Conservation (phyloP, 2,888 invertebrate genomes). For the Aphrophora alni region DNA sequence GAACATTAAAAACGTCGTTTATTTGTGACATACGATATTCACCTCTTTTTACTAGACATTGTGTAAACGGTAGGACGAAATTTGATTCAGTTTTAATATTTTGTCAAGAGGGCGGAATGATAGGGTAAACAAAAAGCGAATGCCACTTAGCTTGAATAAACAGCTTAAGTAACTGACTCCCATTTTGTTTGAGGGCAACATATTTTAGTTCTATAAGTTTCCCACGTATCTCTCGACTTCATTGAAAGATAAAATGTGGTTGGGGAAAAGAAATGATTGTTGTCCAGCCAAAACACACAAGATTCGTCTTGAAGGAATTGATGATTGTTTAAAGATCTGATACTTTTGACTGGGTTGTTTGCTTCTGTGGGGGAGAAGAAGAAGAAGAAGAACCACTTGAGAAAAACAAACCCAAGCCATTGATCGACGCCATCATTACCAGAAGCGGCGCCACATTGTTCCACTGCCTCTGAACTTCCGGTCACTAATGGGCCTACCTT, state of each 20-base stretch:
- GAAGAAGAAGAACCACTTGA: conserved; percentile 1
- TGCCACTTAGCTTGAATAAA: background rate
- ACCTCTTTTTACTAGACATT: background rate
- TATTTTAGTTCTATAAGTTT: background rate
- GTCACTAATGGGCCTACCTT: conserved; percentile 6
- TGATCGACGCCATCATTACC: conserved; percentile 6
- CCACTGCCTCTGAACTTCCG: background rate
- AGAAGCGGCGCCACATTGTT: conserved; percentile 6
- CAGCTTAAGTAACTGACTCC: background rate
- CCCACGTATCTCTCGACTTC: no score
- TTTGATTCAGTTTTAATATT: background rate
- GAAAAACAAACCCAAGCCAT: background rate
- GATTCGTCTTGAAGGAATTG: background rate
- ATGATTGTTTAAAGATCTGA: background rate
- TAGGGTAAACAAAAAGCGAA: background rate
- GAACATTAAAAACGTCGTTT: no score
- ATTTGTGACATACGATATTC: background rate
- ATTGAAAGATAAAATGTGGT: background rate
- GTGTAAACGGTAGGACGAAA: background rate
- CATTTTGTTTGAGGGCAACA: background rate
- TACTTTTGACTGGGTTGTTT: conserved; percentile 6
- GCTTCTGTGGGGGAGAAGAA: conserved; percentile 4
- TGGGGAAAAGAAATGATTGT: background rate
- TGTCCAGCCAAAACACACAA: conserved; percentile 2
- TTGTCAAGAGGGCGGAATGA: background rate